These are phyloP conservation scores for Galerucella nymphaeae DNA, from an alignment of 2,888 invertebrate species.

Conservation along the genomic window DNA sequence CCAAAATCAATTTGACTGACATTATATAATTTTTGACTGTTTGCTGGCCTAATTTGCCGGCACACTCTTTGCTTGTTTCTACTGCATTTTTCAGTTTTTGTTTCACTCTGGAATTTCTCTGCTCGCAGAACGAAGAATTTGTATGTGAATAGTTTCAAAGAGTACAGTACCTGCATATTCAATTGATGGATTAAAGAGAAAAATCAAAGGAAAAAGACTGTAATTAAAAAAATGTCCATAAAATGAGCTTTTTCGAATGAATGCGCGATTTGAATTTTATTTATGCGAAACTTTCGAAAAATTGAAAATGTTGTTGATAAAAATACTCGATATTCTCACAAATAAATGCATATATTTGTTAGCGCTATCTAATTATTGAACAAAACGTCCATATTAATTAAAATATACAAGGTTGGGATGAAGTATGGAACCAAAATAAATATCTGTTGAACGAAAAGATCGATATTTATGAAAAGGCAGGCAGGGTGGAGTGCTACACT, in stretches of 20 bases:
- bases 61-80: constrained; percentile 21
- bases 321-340: no score
- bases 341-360: no score
- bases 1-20: background rate
- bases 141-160: constrained; percentile 10
- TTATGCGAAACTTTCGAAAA: background rate
- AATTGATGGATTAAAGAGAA: constrained; percentile 6
- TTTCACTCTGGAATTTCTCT: constrained; percentile 19
- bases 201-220: background rate
- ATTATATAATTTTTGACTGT: background rate
- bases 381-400: no score
- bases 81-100: constrained; percentile 26
- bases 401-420: no score
- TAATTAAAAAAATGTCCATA: background rate
- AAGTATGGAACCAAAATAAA: no score
- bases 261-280: background rate
- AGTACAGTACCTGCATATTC: constrained; percentile 17
- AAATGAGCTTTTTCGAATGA: background rate
- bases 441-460: no score
- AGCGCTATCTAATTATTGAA: no score
- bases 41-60: constrained; percentile 13
- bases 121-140: constrained; percentile 45
- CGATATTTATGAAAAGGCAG: no score
- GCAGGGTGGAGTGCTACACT: no score
- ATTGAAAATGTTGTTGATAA: background rate